Conservation (phyloP, 2,113 vertebrate species). For the Alligator mississippiensis region DNA sequence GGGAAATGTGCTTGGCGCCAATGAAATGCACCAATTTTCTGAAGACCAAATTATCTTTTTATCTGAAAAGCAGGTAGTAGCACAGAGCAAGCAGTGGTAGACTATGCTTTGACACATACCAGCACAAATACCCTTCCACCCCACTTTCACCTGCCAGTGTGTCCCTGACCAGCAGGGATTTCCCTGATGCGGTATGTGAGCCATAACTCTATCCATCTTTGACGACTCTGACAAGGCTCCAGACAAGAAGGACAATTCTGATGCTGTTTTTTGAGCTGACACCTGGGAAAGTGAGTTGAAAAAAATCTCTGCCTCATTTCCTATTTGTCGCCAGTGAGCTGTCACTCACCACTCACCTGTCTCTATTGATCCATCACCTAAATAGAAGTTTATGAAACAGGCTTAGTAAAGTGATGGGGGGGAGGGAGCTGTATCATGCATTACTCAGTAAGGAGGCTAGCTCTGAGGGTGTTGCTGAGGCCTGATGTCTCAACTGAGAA, state of each 20-base stretch:
- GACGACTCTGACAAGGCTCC: neutral
- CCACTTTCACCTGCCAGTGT: neutral
- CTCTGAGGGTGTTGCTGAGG: neutral
- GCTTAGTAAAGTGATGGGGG: neutral
- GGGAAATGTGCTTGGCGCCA: neutral
- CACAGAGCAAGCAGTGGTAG: neutral
- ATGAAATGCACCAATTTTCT: neutral
- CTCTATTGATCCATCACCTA: neutral
- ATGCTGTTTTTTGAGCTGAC: neutral
- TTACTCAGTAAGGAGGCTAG: too few species aligned
- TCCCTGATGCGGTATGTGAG: too few species aligned
- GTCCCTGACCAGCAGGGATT: neutral
- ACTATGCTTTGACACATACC: too few species aligned
- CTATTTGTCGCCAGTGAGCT: neutral
- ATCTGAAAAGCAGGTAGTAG: neutral
- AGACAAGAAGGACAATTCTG: neutral
- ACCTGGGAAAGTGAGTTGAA: neutral
- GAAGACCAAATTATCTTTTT: neutral
- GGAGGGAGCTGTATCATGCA: too few species aligned
- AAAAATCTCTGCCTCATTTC: neutral
- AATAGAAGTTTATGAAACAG: neutral
- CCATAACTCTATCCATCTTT: neutral
- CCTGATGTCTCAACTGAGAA: too few species aligned
- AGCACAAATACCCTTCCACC: too few species aligned
- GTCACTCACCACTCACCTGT: neutral